A percentile compares a stretch with the other conserved stretches of the same genome.
phyloP scores from a whole-genome alignment of 2,113 vertebrate genomes.

The Oreochromis niloticus region DNA sequence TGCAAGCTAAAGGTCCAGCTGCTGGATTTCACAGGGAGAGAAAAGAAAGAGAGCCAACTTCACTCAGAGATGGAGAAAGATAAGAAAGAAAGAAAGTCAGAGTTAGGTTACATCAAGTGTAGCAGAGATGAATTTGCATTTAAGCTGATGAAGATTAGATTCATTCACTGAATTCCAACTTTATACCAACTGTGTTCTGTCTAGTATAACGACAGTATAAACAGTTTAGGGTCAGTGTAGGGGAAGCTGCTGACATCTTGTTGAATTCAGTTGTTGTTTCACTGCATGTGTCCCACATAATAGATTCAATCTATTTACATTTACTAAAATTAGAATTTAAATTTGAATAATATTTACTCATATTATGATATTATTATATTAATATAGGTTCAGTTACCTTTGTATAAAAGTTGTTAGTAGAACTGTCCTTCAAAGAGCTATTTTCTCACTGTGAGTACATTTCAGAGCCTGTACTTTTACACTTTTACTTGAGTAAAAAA shows the following conservation, averaged over 20 bases:
- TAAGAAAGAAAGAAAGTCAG: neutral
- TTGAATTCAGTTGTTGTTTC: neutral
- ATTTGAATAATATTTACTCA: neutral
- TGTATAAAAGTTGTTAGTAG: neutral
- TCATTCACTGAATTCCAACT: neutral
- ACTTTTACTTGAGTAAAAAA: neutral
- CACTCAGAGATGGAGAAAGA: neutral
- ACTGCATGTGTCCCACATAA: neutral
- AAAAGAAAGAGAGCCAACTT: neutral
- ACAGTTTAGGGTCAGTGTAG: neutral
- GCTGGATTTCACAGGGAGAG: neutral
- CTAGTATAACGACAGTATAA: neutral
- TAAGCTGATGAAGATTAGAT: neutral
- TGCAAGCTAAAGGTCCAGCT: fast-evolving
- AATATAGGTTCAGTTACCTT: fast-evolving
- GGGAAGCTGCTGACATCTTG: neutral
- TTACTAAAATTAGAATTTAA: neutral
- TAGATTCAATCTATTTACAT: neutral
- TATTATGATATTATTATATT: neutral
- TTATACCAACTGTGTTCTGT: neutral
- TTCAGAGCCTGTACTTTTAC: neutral
- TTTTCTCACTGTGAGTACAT: neutral
- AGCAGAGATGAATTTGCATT: neutral
- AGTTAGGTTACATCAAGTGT: neutral
- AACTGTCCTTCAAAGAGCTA: neutral